Conservation (phyloP, 2,113 vertebrate species). For the Paralichthys olivaceus region DNA sequence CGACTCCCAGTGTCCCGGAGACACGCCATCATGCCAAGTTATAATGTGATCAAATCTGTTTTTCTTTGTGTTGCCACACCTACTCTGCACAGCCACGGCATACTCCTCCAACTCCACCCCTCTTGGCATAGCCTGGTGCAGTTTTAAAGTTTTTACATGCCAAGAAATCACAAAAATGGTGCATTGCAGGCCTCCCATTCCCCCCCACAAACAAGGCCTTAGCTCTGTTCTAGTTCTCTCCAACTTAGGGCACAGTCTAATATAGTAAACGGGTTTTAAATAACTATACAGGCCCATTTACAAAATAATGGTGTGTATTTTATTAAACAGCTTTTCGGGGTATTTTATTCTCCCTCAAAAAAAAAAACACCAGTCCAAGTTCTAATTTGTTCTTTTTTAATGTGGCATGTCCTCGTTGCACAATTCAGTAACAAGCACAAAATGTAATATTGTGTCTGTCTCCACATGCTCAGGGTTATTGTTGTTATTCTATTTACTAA, state of each 20-base stretch:
- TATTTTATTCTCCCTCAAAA: slow-evolving; percentile 5
- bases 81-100: not conserved
- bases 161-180: slow-evolving; percentile 29
- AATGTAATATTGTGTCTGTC: not conserved
- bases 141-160: not conserved
- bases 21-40: slow-evolving; percentile 15
- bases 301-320: not conserved
- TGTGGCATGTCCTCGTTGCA: not conserved
- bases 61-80: slow-evolving; percentile 29
- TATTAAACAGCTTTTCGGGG: not conserved
- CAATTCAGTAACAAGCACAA: not conserved
- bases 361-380: not conserved
- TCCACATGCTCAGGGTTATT: not conserved
- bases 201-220: not conserved
- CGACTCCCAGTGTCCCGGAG: not conserved
- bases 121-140: slow-evolving; percentile 6
- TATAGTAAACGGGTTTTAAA: slow-evolving; percentile 1
- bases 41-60: slow-evolving; percentile 46
- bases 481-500: slow-evolving; percentile 6
- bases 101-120: not conserved
- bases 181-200: not conserved
- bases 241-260: not conserved
- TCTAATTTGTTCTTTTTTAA: slow-evolving; percentile 2
- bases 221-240: slow-evolving; percentile 13
- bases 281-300: not conserved